Evolutionary conservation across 2,113 vertebrate species (phyloP), one percentile per base, ranked within the genome.

Genomic region (Osmerus mordax): DNA sequence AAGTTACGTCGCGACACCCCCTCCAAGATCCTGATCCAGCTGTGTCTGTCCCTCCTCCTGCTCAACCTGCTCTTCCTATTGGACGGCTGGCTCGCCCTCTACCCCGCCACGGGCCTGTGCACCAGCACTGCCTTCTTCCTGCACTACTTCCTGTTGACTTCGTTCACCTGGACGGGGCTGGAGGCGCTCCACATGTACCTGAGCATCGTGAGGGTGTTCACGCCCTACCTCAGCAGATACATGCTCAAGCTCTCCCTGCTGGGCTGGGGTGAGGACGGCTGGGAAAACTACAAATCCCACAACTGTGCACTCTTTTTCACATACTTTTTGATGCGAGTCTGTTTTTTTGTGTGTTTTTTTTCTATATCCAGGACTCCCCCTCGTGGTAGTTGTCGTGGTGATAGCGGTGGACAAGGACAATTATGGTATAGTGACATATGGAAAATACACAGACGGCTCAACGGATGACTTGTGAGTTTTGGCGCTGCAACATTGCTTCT

Each of bases 181-280:
- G 97, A 99, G 91, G 96, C 96, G 52, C 92, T 99, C 83, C 97
- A 99, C 83, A 97, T 99, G 95, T 99, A 99, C 86, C 87, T 99
- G 75, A 94, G 95, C 53, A 94, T 99, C 13, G 93, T 99, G 53
- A 94, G 92, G 80, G 97, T 99, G 72, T 99, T 99, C 77, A 86
- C 83, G 0, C 85, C 89, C 0, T 89, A 90, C 82, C 79, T 90
- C 82, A 96, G 96, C 84, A 95, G 92, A 91, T 99, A 99, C 87
- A 98, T 99, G 87, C 92, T 98, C 64, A 99, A 97, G 86, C 94
- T 97, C 83, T 93, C 95, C 14, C 32, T 96, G 55, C 32, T 95
- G 41, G 97, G 96, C 69, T 99, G 97, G 96, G 96, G 96, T 98
- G 91, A 69, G 89, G 78, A 1, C 4, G 19, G 7, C 25, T 29